Base-by-base conservation (phyloP, 2,113 vertebrate genomes). In the Mustela lutreola region DNA sequence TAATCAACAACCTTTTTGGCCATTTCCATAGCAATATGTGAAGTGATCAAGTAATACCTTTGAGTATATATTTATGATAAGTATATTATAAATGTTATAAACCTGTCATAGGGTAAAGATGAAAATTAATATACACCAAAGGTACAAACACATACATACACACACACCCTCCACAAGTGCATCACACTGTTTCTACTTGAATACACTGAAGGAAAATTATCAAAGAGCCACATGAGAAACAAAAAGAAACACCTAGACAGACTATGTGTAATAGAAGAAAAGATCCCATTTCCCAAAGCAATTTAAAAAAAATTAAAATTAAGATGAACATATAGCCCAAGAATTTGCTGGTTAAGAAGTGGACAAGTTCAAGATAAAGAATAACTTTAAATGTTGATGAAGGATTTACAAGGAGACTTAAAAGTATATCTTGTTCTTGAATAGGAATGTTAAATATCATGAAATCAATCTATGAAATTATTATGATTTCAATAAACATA, bases 21-120 rank as follows among this genome's bases (percentile, higher is more conserved):
- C 36, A 39, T 84, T 96, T 97, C 63, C 70, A 33, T 63, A 78
- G 90, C 3, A 91, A 48, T 91, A 91, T 75, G 91, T 60, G 14
- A 91, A 80, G 36, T 71, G 70, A 89, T 75, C 22, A 70, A 67
- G 6, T 45, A 48, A 93, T 56, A 16, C 0, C 2, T 79, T 88
- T 91, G 63, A 84, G 26, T 85, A 7, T 45, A 39, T 71, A 56
- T 65, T 71, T 87, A 65, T 78, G 28, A 19, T 56, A 89, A 50
- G 58, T 39, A 2, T 16, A 86, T 4, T 63, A 90, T 11, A 92
- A 92, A 75, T 73, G 28, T 4, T 58, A 83, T 65, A 42, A 95
- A 76, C 1, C 5, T 75, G 7, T 28, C 18, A 42, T 87, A 31
- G 5, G 1, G 26, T 18, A 71, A 5, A n/a, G 5, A 67, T 76